These are phyloP conservation scores for Enteromius paludinosus DNA, from an alignment of 2,797 vertebrate genomes.

Conservation along the genomic window DNA sequence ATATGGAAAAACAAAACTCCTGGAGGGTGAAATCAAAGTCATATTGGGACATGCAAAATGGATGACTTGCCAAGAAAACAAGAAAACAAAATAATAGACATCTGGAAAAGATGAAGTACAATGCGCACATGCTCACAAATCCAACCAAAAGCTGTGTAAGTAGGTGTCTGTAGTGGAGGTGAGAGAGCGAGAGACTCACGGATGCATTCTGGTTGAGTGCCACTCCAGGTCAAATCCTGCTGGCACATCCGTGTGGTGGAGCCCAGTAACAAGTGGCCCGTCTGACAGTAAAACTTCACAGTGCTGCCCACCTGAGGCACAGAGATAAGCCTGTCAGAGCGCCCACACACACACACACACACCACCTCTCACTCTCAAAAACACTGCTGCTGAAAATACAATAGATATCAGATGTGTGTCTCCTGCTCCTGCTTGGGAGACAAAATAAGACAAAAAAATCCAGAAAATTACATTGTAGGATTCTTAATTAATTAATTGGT, in stretches of 20 bases:
- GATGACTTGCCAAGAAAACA: conserved; percentile 5
- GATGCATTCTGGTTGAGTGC: conserved; percentile 89
- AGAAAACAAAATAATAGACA: conserved; percentile 7
- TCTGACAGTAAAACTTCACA: conserved; percentile 93
- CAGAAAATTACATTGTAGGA: no score
- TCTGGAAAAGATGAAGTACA: neutral
- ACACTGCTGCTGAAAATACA: neutral
- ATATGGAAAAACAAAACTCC: conserved; percentile 4
- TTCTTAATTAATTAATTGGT: no score
- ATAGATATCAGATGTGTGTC: neutral
- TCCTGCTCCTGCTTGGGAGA: no score
- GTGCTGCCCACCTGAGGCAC: conserved; percentile 86
- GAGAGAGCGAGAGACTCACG: conserved; percentile 75
- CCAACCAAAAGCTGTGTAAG: neutral
- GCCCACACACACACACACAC: conserved; percentile 7
- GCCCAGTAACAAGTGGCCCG: conserved; percentile 92
- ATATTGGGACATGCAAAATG: conserved; percentile 12
- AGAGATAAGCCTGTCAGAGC: conserved; percentile 21
- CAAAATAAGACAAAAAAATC: no score
- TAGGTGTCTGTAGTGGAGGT: neutral
- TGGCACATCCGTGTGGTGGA: conserved; percentile 92
- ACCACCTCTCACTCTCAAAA: neutral
- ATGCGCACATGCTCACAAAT: neutral
- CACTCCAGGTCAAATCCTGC: conserved; percentile 94
- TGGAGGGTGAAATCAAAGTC: conserved; percentile 19